Evolutionary conservation across 2,113 vertebrate genomes (phyloP).

Genomic region (Athene noctua): DNA sequence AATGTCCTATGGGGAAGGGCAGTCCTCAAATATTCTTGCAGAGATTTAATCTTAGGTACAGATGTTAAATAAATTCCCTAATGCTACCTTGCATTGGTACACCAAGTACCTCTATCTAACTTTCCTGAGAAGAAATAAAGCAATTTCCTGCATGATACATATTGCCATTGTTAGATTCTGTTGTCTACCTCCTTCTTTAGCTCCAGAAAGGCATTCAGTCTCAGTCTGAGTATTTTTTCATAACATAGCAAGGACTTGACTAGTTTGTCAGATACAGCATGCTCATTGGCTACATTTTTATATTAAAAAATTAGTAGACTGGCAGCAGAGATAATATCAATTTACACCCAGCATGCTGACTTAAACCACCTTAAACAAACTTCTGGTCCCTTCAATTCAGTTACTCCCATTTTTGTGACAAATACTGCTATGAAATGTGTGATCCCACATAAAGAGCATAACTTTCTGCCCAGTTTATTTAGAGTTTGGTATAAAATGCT

Average conservation of each 20-base stretch:
- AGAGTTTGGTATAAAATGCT: neutral
- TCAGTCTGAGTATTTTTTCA: neutral
- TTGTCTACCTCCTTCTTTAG: neutral
- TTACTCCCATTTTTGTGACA: neutral
- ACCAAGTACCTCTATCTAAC: neutral
- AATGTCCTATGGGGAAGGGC: neutral
- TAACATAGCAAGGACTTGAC: neutral
- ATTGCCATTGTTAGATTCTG: neutral
- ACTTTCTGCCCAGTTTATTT: neutral
- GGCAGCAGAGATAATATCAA: neutral
- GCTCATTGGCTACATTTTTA: neutral
- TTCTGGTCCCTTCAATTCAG: neutral
- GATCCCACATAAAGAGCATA: neutral
- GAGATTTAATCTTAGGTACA: neutral
- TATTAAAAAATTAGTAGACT: neutral
- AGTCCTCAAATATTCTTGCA: neutral
- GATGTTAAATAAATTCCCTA: neutral
- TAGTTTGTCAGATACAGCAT: neutral
- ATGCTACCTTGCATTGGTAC: neutral
- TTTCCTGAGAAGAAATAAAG: neutral
- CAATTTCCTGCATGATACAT: neutral
- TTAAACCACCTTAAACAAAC: neutral
- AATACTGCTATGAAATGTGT: neutral
- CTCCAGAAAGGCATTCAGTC: neutral
- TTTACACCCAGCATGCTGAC: neutral